Percentiles rank a stretch among this genome's conserved stretches.
Evolutionary conservation across 2,113 vertebrate genomes (phyloP).

Genomic region (Pteruthius melanotis): DNA sequence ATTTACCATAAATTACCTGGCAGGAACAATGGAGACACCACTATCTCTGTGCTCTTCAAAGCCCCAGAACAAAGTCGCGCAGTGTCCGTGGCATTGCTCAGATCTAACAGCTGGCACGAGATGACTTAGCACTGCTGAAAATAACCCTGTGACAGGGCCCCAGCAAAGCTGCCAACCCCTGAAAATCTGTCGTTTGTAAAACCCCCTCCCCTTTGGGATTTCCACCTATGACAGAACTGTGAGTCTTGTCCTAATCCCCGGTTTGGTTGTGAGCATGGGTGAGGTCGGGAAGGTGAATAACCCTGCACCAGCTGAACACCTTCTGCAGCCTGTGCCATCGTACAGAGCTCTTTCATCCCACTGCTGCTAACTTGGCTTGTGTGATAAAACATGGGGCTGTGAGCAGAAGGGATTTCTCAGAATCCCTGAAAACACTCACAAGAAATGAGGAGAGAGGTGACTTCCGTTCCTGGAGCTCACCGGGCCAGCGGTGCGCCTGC

Average conservation of each 20-base stretch:
- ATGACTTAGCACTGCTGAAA: slow-evolving; percentile 15
- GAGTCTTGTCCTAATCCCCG: not conserved
- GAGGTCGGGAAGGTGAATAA: not conserved
- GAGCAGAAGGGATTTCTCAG: not conserved
- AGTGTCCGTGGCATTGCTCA: not conserved
- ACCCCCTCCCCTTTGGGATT: not conserved
- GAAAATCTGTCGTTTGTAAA: not conserved
- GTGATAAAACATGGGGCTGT: not conserved
- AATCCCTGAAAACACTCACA: not conserved
- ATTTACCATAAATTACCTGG: not conserved
- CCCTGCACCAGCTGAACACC: not conserved
- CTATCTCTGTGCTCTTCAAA: not conserved
- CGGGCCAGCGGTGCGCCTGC: not conserved
- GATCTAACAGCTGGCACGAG: not conserved
- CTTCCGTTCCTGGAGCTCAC: not conserved
- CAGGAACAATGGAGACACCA: not conserved
- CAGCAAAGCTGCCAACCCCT: not conserved
- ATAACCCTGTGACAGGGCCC: not conserved
- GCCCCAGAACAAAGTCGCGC: not conserved
- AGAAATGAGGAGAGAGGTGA: not conserved
- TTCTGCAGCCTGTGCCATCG: not conserved
- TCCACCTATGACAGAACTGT: not conserved
- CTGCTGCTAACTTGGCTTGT: not conserved
- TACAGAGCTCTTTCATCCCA: not conserved
- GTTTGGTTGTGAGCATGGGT: not conserved